Conservation (phyloP, 2,888 invertebrate genomes). For the Dioctria rufipes region DNA sequence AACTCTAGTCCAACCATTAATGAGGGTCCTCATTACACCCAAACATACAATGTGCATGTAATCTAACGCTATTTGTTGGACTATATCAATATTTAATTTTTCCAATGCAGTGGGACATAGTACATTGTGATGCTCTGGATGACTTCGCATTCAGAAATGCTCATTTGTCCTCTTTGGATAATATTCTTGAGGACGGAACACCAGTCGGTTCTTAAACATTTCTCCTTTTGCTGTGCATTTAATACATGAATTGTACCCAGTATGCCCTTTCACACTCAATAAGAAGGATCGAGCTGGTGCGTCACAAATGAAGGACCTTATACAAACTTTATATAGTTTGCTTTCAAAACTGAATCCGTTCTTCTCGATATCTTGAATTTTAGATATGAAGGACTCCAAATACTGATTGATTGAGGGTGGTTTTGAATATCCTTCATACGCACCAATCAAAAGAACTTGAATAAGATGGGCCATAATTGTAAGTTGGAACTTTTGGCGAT, state of each 20-base stretch:
- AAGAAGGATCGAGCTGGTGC: too few species aligned
- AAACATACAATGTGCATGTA: constrained; percentile 19
- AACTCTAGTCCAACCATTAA: too few species aligned
- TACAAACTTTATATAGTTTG: neutral
- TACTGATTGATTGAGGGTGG: constrained; percentile 2
- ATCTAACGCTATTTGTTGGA: constrained; percentile 15
- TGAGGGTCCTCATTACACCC: constrained; percentile 16
- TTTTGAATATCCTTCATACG: constrained; percentile 11
- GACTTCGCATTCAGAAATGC: neutral
- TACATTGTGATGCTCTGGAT: constrained; percentile 9
- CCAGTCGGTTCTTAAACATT: neutral
- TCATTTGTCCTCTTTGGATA: constrained; percentile 25
- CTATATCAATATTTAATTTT: neutral
- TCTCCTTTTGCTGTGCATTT: constrained; percentile 11
- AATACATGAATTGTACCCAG: constrained; percentile 10
- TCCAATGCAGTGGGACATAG: neutral
- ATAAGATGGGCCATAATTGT: constrained; percentile 35
- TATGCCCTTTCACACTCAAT: neutral
- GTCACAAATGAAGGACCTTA: neutral
- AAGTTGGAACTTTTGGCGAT: constrained; percentile 27
- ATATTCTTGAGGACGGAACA: neutral
- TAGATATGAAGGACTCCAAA: neutral
- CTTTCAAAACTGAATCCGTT: constrained; percentile 9
- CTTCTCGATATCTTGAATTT: neutral
- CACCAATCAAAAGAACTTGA: constrained; percentile 14